These are phyloP conservation scores for Oscheius onirici DNA, from an alignment of 2,888 invertebrate species.

Conservation along the genomic window DNA sequence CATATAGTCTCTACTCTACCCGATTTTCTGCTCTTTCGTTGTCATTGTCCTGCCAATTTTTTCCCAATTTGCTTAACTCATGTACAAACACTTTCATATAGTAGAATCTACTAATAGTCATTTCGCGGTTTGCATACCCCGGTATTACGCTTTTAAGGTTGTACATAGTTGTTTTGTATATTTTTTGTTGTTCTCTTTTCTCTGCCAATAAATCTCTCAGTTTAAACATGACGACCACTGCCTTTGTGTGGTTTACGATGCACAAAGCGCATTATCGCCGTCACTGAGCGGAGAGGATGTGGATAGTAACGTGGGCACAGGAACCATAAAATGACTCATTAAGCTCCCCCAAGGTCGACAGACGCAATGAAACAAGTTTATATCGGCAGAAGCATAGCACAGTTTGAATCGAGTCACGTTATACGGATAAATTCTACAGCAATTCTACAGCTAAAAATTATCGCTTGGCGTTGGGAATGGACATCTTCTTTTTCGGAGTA, in stretches of 20 bases:
- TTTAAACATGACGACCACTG: background rate
- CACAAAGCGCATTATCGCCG: constrained; percentile 33
- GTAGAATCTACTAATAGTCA: constrained; percentile 7
- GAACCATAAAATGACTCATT: constrained; percentile 17
- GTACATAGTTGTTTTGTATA: constrained; percentile 28
- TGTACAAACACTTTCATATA: constrained; percentile 10
- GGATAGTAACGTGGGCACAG: background rate
- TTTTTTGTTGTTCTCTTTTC: constrained; percentile 19
- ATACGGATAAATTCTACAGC: background rate
- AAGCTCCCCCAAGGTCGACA: background rate
- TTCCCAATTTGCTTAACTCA: constrained; percentile 7
- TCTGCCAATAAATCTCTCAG: constrained; percentile 16
- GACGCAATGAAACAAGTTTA: constrained; percentile 10
- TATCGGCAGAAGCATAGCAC: background rate
- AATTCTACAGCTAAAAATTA: background rate
- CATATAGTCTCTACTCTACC: constrained; percentile 14
- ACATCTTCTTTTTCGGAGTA: constrained; percentile 31
- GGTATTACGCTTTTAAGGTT: constrained; percentile 26
- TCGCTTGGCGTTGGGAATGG: background rate
- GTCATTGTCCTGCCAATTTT: background rate
- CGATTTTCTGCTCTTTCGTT: constrained; percentile 3
- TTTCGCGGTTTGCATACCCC: constrained; percentile 16
- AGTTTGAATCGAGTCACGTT: background rate
- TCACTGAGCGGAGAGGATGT: background rate
- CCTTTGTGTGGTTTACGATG: constrained; percentile 28